Base-by-base conservation (phyloP, 2,888 invertebrate species). In the Rapana venosa region DNA sequence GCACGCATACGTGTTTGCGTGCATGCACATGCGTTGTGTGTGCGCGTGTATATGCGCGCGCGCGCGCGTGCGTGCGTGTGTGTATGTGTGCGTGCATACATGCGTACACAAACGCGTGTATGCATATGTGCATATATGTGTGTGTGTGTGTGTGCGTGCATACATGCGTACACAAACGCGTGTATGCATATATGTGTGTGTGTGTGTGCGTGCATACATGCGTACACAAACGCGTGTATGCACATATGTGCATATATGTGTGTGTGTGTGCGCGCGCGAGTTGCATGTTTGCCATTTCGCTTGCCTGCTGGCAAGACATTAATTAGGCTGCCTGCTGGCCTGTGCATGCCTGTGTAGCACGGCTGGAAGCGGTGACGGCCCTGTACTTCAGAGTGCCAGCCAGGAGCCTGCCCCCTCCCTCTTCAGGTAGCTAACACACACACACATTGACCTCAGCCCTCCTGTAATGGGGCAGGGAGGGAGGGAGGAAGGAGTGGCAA, bases 51-150 rank as follows among this genome's bases (percentile, higher is more conserved):
- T 83, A 36, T 26, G 26, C n/a, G 70, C 6, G 70, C 11, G 70
- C 0, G 11, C 47, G n/a, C 26, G 84, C 26, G 84, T 83, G 83
- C 22, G 84, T n/a, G 84, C 26, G 56, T 84, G 30, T 84, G 56
- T 84, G 56, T 84, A 56, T 56, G 84, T 84, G 84, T 56, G 84
- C n/a, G 84, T n/a, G 84, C 5, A n/a, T 8, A 56, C 8, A 35
- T 17, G 79, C 13, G 79, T 17, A 32, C 32, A 32, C 32, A 32
- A 32, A 32, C 32, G 77, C 11, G 77, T 79, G 77, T 79, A 32
- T 79, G 30, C 22, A 32, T 79, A 15, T 79, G 32, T 30, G 32
- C 32, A 32, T 79, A 32, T 79, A 15, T 79, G 32, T 79, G 32
- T 79, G 32, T 66, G 66, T 22, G 66, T 77, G 32, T 77, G 30